phyloP scores from a whole-genome alignment of 2,113 vertebrate species.

The Murina feae region DNA sequence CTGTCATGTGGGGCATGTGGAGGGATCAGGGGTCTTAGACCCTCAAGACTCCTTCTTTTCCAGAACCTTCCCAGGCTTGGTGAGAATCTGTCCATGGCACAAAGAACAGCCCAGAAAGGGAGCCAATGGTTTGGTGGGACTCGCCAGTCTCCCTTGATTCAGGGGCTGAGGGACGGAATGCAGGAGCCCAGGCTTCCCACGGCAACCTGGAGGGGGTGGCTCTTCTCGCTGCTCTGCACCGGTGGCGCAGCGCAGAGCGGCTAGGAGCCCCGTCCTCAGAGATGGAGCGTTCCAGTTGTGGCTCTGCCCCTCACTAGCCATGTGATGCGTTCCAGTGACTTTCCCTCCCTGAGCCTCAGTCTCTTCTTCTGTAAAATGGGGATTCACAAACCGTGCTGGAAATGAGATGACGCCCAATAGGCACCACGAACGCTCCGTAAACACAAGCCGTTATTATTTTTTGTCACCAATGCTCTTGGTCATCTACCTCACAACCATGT shows the following conservation, averaged over 20 bases:
- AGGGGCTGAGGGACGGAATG: background rate
- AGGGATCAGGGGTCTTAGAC: background rate
- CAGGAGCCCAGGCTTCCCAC: background rate
- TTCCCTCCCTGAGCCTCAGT: background rate
- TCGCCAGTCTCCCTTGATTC: rapidly evolving
- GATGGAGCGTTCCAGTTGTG: background rate
- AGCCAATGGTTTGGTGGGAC: background rate
- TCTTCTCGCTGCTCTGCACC: background rate
- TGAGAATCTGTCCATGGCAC: background rate
- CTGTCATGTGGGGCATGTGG: background rate
- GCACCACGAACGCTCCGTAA: background rate
- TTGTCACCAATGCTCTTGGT: background rate
- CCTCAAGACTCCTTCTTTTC: background rate
- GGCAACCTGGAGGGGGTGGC: rapidly evolving
- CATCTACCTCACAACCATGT: background rate
- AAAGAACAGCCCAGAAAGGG: background rate
- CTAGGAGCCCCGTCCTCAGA: background rate
- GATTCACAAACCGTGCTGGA: background rate
- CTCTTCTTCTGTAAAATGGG: background rate
- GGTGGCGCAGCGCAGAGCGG: rapidly evolving
- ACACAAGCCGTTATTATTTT: background rate
- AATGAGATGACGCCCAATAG: rapidly evolving
- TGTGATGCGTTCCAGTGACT: background rate
- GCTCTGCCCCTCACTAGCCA: background rate
- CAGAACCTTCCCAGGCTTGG: background rate